These are phyloP conservation scores for Nomada fucata DNA, from an alignment of 2,888 invertebrate genomes.

Conservation along the genomic window DNA sequence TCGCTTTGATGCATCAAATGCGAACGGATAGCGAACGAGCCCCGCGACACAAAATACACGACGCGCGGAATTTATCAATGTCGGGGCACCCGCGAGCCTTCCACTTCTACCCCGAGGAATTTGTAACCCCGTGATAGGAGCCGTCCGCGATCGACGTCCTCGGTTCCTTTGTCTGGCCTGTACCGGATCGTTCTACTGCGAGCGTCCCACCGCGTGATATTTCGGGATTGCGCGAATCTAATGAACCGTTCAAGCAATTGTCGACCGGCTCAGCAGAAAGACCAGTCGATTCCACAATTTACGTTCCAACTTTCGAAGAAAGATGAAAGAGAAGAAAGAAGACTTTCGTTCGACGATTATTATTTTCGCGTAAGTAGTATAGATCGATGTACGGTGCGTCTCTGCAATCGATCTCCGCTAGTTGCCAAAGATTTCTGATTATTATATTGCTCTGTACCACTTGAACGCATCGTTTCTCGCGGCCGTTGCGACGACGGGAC, in stretches of 20 bases:
- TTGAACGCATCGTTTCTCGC: background rate
- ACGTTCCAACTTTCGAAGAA: no score
- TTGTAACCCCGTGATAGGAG: background rate
- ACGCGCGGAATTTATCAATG: constrained; percentile 24
- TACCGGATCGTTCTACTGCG: background rate
- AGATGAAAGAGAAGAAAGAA: no score
- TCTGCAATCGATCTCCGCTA: no score
- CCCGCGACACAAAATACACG: constrained; percentile 1
- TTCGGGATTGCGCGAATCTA: no score
- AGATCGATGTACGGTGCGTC: no score
- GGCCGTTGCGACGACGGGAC: background rate
- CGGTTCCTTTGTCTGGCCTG: background rate
- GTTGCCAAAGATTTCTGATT: background rate
- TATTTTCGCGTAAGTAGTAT: no score
- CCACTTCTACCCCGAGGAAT: background rate
- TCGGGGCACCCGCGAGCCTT: background rate
- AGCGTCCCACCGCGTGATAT: no score
- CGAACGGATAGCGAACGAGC: background rate
- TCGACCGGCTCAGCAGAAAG: no score
- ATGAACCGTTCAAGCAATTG: no score
- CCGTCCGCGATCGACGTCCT: constrained; percentile 11
- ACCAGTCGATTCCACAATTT: no score
- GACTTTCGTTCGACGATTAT: no score
- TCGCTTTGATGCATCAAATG: constrained; percentile 43
- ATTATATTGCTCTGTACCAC: constrained; percentile 18